These are phyloP conservation scores for Psilopsiagon aurifrons DNA, from an alignment of 2,113 vertebrate genomes.

Conservation along the genomic window DNA sequence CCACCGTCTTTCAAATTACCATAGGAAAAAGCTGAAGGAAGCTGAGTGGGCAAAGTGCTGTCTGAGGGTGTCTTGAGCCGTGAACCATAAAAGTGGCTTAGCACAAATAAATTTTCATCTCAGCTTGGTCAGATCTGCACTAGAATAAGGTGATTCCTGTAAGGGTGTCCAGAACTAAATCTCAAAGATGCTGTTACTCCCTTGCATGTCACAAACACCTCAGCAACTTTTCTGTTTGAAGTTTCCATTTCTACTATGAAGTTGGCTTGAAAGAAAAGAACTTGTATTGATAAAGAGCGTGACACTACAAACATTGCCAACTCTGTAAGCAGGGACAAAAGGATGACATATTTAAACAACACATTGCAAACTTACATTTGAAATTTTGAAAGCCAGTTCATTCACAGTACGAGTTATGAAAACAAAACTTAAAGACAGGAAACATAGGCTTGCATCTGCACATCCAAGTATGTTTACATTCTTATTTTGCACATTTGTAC, in stretches of 20 bases:
- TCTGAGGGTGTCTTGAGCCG: neutral
- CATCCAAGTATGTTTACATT: neutral
- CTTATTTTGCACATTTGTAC: neutral
- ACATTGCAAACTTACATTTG: neutral
- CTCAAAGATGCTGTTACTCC: neutral
- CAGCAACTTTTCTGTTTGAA: neutral
- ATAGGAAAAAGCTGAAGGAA: neutral
- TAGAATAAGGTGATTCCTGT: neutral
- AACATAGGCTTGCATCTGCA: neutral
- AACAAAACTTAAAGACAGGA: neutral
- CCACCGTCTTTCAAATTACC: neutral
- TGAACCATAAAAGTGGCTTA: neutral
- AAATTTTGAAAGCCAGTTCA: neutral
- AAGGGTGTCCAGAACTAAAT: neutral
- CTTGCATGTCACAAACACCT: neutral
- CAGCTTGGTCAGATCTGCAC: neutral
- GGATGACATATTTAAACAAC: too few relatives aligned
- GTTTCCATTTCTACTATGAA: neutral
- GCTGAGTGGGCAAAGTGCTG: neutral
- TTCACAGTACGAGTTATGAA: neutral
- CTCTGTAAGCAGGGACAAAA: neutral
- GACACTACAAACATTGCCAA: neutral
- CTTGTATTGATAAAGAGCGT: accelerated
- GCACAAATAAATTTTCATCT: neutral
- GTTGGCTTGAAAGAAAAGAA: neutral